A percentile compares a stretch with the other conserved stretches of the same genome.
Evolutionary conservation across 2,797 vertebrate genomes (phyloP).

Genomic region (Menidia menidia): DNA sequence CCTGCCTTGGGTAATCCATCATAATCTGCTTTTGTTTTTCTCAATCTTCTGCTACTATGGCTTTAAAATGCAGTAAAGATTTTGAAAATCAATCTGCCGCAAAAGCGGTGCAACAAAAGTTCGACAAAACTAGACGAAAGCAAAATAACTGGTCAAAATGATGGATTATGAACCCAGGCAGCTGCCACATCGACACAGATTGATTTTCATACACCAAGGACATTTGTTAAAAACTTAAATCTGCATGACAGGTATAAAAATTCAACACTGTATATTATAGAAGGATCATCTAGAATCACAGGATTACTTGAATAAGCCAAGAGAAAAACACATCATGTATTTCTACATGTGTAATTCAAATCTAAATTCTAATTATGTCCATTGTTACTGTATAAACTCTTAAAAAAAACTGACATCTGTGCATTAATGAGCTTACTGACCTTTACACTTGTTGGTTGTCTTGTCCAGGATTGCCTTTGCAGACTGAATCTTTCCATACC

Average conservation of each 20-base stretch:
- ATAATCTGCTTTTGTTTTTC: slow-evolving; percentile 41
- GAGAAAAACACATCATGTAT: neutral
- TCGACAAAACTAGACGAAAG: slow-evolving; percentile 27
- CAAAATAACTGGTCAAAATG: slow-evolving; percentile 2
- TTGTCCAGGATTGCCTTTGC: slow-evolving; percentile 99
- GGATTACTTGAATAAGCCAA: neutral
- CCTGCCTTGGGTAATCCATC: slow-evolving; percentile 34
- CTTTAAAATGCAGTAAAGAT: slow-evolving; percentile 13
- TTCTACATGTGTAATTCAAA: neutral
- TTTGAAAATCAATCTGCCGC: slow-evolving; percentile 13
- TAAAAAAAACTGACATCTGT: neutral
- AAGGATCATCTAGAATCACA: neutral
- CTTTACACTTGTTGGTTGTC: slow-evolving; percentile 99
- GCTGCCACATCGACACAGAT: slow-evolving; percentile 7
- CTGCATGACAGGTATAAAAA: slow-evolving; percentile 12
- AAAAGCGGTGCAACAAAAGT: neutral
- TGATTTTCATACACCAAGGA: slow-evolving; percentile 31
- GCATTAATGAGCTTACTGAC: slow-evolving; percentile 75
- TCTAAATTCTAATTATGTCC: neutral
- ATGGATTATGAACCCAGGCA: slow-evolving; percentile 24
- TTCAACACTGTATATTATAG: neutral
- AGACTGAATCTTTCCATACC: slow-evolving; percentile 99
- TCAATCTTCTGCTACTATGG: slow-evolving; percentile 26
- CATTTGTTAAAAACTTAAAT: slow-evolving; percentile 2
- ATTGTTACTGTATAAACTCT: neutral